A percentile compares a stretch with the other conserved stretches of the same genome.
These are phyloP conservation scores for Ceyx cyanopectus DNA, from an alignment of 2,113 vertebrate species.

Conservation along the genomic window DNA sequence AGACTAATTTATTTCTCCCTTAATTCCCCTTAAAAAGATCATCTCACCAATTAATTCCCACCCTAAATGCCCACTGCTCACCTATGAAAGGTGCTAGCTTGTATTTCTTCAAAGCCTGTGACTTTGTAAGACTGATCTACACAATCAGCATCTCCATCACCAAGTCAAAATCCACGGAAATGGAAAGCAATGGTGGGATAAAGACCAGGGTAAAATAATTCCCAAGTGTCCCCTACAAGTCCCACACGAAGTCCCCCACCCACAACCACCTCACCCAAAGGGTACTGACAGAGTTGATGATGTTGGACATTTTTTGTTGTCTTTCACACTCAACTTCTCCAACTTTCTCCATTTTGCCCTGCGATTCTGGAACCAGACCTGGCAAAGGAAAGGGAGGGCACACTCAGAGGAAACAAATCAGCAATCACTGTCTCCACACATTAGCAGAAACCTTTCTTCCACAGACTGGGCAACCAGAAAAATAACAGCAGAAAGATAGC, in stretches of 20 bases:
- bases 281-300: not conserved
- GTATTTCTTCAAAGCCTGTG: not conserved
- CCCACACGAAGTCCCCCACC: conserved; percentile 7
- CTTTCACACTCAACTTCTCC: conserved; percentile 75
- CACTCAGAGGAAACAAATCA: not conserved
- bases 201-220: not conserved
- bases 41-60: not conserved
- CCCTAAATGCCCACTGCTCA: not conserved
- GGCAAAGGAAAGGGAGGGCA: not conserved
- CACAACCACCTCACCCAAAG: not conserved
- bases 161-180: not conserved
- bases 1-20: not conserved
- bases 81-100: not conserved
- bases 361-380: conserved; percentile 99
- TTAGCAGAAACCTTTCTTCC: not conserved
- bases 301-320: conserved; percentile 10
- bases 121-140: not conserved
- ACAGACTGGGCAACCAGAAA: not conserved
- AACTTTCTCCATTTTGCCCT: conserved; percentile 92
- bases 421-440: not conserved
- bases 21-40: not conserved
- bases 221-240: not conserved
- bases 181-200: not conserved
- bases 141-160: not conserved
- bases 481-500: not conserved